Base-by-base conservation (phyloP, 2,888 invertebrate genomes). In the Rhaphigaster nebulosa region DNA sequence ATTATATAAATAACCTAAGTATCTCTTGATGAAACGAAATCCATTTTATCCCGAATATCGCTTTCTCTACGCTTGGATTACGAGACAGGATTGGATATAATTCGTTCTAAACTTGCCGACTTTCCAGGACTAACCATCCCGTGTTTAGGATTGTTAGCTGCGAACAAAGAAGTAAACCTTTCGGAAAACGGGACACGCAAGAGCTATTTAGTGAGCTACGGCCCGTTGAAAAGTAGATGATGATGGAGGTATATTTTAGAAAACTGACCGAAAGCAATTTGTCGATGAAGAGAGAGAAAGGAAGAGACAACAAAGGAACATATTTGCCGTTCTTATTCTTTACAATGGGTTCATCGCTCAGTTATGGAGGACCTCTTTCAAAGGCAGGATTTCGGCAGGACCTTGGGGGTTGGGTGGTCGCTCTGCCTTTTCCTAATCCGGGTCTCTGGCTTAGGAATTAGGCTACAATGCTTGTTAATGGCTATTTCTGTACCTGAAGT, bases 191-290 rank as follows among this genome's bases (percentile, higher is more conserved):
- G 38, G 70, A 38, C 70, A 76, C 70, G 70, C 70, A 76, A 76
- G 20, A 38, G 70, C 70, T 76, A 76, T 76, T 76, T 76, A 76
- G 70, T 20, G 70, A 12, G 10, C 70, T 10, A 0, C 34, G 20
- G 5, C 20, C 8, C 70, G 70, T 76, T 76, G 70, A 76, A 38
- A 38, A 76, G 70, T 76, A 38, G 70, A 76, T 76, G 70, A 76
- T 76, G 70, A 76, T 65, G 70, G 26, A n/a, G 70, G 70, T 38
- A 23, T 34, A 76, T 76, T 76, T 76, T 76, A 76, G 70, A 76
- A 76, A 76, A 76, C 70, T 76, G 70, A 76, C 70, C 70, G 70
- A 76, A 76, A 76, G 70, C 70, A 76, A 76, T 76, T 76, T 76
- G 70, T 76, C 70, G 70, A 76, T 76, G 8, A 38, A 38, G 70